Percentiles rank a stretch among this genome's conserved stretches.
Evolutionary conservation across 2,113 vertebrate species (phyloP).

Genomic region (Riparia riparia): DNA sequence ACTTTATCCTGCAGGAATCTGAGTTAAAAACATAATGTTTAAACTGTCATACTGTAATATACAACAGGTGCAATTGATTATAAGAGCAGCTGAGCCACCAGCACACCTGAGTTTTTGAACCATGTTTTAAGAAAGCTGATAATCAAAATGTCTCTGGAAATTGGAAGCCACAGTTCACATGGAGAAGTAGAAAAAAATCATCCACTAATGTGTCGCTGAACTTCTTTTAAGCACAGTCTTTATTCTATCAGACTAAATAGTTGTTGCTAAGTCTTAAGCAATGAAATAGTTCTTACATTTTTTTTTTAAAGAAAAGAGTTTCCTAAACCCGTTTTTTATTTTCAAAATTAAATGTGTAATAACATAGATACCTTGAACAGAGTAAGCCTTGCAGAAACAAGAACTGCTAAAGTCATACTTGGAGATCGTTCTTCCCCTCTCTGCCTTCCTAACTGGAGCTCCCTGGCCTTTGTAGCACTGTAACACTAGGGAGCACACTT

Average conservation of each 20-base stretch:
- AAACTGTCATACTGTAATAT: neutral
- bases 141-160: neutral
- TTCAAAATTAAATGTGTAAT: neutral
- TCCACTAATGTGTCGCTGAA: neutral
- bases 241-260: neutral
- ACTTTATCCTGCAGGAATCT: neutral
- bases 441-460: neutral
- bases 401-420: neutral
- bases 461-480: neutral
- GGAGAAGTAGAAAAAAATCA: neutral
- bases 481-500: slow-evolving; percentile 83
- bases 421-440: neutral
- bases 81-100: neutral
- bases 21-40: neutral
- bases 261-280: neutral
- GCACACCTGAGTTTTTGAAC: neutral
- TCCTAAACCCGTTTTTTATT: neutral
- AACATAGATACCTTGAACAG: neutral
- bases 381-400: neutral
- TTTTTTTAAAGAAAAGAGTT: neutral
- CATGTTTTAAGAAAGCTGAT: neutral
- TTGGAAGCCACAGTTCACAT: neutral
- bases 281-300: neutral
- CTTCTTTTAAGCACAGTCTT: neutral
- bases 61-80: neutral